Evolutionary conservation across 2,888 invertebrate genomes (phyloP).

Genomic region (Oscheius myriophilus): DNA sequence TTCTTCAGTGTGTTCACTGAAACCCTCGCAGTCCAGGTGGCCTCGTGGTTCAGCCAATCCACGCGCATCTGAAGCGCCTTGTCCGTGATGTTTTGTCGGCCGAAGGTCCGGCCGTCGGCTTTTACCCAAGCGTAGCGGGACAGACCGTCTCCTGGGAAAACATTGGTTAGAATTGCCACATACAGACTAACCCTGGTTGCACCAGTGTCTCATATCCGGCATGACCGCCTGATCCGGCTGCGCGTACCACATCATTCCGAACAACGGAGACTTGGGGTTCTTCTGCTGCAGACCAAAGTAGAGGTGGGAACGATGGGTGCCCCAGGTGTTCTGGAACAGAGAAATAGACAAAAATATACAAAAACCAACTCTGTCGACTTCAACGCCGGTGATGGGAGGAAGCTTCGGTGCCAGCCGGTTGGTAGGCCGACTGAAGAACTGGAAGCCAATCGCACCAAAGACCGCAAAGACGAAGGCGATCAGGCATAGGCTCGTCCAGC

Average conservation of each 20-base stretch:
- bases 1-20: constrained; percentile 31
- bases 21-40: constrained; percentile 38
- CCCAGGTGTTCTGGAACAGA: constrained; percentile 78
- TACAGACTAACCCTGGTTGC: constrained; percentile 78
- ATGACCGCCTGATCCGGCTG: constrained; percentile 71
- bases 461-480: neutral
- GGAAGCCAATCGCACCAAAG: neutral
- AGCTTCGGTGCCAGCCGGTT: constrained; percentile 13
- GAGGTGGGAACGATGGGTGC: constrained; percentile 86
- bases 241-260: constrained; percentile 83
- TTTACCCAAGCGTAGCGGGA: constrained; percentile 87
- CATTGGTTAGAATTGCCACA: neutral
- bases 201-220: constrained; percentile 81
- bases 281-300: constrained; percentile 91
- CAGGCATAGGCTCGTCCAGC: constrained; percentile 7
- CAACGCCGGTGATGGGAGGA: constrained; percentile 1
- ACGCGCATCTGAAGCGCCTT: constrained; percentile 33
- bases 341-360: neutral
- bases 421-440: neutral
- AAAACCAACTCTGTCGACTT: constrained; percentile 2
- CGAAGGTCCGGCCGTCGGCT: constrained; percentile 92
- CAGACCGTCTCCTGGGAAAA: constrained; percentile 78
- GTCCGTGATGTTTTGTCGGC: constrained; percentile 78
- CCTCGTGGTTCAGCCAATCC: constrained; percentile 46
- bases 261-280: constrained; percentile 86